Conservation (phyloP, 2,888 invertebrate genomes). For the Metopia argyrocephala region DNA sequence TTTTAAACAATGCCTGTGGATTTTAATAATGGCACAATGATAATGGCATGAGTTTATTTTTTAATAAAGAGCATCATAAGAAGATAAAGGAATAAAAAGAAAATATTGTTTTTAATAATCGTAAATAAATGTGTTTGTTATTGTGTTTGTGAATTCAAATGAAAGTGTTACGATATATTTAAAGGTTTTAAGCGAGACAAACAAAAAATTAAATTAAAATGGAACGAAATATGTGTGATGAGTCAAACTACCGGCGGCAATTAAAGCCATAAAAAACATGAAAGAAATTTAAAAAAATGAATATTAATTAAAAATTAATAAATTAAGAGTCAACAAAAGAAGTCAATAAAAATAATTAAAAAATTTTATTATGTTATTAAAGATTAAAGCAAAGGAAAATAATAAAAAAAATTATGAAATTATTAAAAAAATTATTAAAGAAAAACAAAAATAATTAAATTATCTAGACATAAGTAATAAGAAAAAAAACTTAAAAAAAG, state of each 20-base stretch:
- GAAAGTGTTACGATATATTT: slow-evolving; percentile 51
- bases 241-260: slow-evolving; percentile 53
- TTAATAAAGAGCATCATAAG: neutral
- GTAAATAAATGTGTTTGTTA: neutral
- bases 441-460: neutral
- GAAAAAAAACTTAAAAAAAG: neutral
- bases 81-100: neutral
- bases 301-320: neutral
- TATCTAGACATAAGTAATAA: neutral
- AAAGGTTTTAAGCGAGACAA: slow-evolving; percentile 46
- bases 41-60: neutral
- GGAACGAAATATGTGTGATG: slow-evolving; percentile 1
- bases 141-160: slow-evolving; percentile 48
- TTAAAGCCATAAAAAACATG: slow-evolving; percentile 22
- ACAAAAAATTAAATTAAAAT: neutral
- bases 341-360: neutral
- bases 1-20: neutral
- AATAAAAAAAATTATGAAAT: neutral
- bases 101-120: neutral
- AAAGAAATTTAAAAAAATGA: slow-evolving; percentile 20
- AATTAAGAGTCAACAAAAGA: slow-evolving; percentile 19
- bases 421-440: neutral
- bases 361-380: too few species aligned
- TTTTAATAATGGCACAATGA: neutral
- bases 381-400: neutral